Conservation (phyloP, 2,888 invertebrate genomes). For the Tipula unca region DNA sequence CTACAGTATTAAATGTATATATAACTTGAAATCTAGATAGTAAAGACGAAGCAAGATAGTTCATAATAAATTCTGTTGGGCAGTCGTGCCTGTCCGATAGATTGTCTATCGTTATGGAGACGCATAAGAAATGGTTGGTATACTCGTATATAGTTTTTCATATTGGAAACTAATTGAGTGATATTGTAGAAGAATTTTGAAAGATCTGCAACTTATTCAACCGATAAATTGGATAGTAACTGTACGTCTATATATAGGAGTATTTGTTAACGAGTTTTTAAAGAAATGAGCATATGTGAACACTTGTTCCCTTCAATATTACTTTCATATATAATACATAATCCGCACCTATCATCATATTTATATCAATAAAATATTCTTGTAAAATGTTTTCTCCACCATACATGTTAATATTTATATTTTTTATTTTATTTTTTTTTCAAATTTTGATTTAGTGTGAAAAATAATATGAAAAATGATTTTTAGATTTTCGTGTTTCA, state of each 20-base stretch:
- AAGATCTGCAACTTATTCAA: too few species aligned
- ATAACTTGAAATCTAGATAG: background rate
- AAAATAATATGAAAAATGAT: background rate
- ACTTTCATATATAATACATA: background rate
- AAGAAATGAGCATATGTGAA: too few species aligned
- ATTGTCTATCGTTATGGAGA: too few species aligned
- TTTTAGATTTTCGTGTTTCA: background rate
- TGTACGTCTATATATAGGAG: background rate
- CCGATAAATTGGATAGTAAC: background rate
- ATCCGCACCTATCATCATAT: background rate
- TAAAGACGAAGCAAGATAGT: background rate
- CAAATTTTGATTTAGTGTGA: constrained; percentile 8
- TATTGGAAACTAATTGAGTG: too few species aligned
- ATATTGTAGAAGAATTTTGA: too few species aligned
- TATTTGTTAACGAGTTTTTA: background rate
- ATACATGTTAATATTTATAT: background rate
- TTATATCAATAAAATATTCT: background rate
- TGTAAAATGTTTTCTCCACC: too few species aligned
- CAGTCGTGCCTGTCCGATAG: background rate
- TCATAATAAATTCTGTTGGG: background rate
- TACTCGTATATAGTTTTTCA: too few species aligned
- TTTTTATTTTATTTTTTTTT: background rate
- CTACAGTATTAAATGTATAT: background rate
- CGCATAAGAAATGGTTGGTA: too few species aligned
- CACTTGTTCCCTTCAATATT: background rate